phyloP scores from a whole-genome alignment of 2,797 vertebrate species.

The Microctenopoma steveboyesi region DNA sequence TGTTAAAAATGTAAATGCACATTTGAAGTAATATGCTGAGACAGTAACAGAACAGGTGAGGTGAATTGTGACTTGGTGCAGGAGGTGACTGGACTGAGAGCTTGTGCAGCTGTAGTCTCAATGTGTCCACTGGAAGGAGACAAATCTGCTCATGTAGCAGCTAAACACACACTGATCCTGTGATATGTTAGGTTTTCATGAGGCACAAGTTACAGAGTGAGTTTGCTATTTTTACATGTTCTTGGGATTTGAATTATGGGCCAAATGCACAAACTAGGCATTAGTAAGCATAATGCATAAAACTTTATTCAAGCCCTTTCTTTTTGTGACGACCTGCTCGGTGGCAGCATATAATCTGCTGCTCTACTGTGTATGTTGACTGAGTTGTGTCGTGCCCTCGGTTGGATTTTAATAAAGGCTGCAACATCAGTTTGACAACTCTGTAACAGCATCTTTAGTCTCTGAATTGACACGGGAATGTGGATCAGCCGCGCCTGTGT shows the following conservation, averaged over 20 bases:
- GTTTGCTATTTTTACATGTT: conserved; percentile 22
- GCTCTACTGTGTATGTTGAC: conserved; percentile 37
- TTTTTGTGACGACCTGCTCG: conserved; percentile 32
- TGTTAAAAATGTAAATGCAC: conserved; percentile 62
- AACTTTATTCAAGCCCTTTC: conserved; percentile 21
- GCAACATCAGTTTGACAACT: conserved; percentile 54
- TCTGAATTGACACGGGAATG: conserved; percentile 61
- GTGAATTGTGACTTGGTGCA: conserved; percentile 1
- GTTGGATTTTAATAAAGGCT: conserved; percentile 59
- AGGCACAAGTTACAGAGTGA: conserved; percentile 1
- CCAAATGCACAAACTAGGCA: conserved; percentile 13
- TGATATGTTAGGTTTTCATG: conserved; percentile 17
- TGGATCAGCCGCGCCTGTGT: conserved; percentile 64
- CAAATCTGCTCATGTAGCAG: conserved; percentile 49
- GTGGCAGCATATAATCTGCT: conserved; percentile 21
- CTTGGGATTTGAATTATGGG: conserved; percentile 23
- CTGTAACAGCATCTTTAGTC: conserved; percentile 48
- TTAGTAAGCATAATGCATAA: conserved; percentile 5
- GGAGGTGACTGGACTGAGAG: background rate
- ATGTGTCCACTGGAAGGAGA: conserved; percentile 71
- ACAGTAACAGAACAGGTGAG: conserved; percentile 17
- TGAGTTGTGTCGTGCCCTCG: conserved; percentile 37
- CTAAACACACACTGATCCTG: conserved; percentile 13
- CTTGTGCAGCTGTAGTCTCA: conserved; percentile 33
- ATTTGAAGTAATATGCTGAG: conserved; percentile 32